A percentile compares a stretch with the other conserved stretches of the same genome.
Evolutionary conservation across 2,888 invertebrate species (phyloP).

Genomic region (Dioctria linearis): DNA sequence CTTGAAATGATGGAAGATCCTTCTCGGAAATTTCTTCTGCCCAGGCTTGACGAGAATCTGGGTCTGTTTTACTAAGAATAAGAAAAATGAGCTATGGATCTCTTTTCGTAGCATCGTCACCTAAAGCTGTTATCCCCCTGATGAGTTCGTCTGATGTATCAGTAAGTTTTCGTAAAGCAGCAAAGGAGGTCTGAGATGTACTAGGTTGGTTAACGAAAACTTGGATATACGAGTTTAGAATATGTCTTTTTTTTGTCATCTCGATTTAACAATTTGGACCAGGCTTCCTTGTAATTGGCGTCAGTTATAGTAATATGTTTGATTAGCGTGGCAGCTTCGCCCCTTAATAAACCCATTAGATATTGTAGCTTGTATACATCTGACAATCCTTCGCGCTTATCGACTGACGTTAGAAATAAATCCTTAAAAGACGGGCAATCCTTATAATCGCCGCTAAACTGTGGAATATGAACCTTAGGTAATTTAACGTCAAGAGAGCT

Average conservation of each 20-base stretch:
- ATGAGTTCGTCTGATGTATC: constrained; percentile 8
- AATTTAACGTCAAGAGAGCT: not conserved
- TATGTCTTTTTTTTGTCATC: constrained; percentile 30
- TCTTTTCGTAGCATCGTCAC: not conserved
- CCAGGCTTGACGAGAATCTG: constrained; percentile 4
- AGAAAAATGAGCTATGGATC: constrained; percentile 13
- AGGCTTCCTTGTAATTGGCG: not conserved
- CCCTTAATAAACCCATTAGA: not conserved
- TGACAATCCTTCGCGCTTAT: not conserved
- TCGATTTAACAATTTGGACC: not conserved
- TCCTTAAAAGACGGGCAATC: constrained; percentile 25
- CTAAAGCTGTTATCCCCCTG: constrained; percentile 2
- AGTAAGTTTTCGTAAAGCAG: not conserved
- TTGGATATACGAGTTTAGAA: not conserved
- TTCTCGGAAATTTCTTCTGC: not conserved
- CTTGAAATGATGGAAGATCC: constrained; percentile 11
- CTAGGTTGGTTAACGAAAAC: not conserved
- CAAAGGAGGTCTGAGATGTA: not conserved
- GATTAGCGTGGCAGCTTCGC: not conserved
- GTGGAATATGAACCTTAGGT: not conserved
- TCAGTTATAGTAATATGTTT: not conserved
- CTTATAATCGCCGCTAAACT: constrained; percentile 4
- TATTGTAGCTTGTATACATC: constrained; percentile 12
- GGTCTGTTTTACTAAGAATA: not conserved
- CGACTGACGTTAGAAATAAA: not conserved